phyloP scores from a whole-genome alignment of 2,113 vertebrate genomes.

The Tyrannus savana region DNA sequence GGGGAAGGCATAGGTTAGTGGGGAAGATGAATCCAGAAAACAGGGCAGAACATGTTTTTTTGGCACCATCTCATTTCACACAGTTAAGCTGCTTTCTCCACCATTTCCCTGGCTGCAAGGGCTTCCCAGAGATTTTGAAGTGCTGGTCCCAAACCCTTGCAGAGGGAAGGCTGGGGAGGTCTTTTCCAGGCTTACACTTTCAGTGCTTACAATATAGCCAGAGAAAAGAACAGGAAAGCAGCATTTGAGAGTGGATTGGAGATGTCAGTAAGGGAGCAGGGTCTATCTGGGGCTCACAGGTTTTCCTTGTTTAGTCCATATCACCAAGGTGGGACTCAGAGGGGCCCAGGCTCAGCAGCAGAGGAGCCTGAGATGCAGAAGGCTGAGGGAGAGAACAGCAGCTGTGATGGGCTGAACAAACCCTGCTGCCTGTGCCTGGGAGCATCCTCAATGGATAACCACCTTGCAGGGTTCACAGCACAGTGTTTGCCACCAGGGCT shows the following conservation, averaged over 20 bases:
- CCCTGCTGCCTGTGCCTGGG: background rate
- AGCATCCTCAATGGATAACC: background rate
- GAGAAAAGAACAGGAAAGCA: background rate
- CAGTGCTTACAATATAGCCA: background rate
- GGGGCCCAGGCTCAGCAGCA: fast-evolving
- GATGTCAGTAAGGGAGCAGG: background rate
- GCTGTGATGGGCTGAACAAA: background rate
- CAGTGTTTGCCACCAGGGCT: background rate
- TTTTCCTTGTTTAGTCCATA: background rate
- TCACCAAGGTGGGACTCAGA: background rate
- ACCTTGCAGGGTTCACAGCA: fast-evolving
- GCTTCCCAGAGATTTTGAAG: background rate
- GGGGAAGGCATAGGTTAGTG: background rate
- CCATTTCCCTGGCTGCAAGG: background rate
- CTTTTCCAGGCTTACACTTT: background rate
- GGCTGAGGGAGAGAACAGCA: background rate
- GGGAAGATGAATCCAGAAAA: background rate
- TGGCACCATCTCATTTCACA: background rate
- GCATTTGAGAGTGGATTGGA: background rate
- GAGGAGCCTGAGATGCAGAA: background rate
- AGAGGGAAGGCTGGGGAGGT: background rate
- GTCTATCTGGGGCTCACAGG: fast-evolving
- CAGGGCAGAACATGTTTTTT: background rate
- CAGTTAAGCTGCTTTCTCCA: background rate
- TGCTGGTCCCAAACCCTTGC: background rate